phyloP scores from a whole-genome alignment of 2,888 invertebrate genomes.

The Exephanes ischioxanthus region DNA sequence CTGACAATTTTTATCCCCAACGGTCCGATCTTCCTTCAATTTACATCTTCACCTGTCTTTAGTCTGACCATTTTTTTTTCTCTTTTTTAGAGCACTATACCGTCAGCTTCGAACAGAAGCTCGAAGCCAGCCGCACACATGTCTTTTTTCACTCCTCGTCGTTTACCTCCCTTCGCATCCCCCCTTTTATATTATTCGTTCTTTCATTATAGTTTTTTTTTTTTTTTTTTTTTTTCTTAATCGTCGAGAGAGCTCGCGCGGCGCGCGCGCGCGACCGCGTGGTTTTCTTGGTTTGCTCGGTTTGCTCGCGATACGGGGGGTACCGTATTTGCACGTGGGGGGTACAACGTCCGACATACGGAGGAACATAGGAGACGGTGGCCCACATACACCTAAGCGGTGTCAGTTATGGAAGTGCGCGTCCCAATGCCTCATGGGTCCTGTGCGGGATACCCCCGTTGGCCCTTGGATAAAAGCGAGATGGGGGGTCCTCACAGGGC shows the following conservation, averaged over 20 bases:
- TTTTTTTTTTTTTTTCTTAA: slow-evolving; percentile 51
- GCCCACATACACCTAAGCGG: slow-evolving; percentile 77
- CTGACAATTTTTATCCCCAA: background rate
- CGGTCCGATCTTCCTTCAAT: background rate
- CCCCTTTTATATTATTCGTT: slow-evolving; percentile 51
- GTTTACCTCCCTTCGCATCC: slow-evolving; percentile 10
- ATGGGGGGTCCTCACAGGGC: slow-evolving; percentile 81
- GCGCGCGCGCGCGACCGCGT: slow-evolving; percentile 44
- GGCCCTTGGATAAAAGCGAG: slow-evolving; percentile 82
- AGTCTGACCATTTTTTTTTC: background rate
- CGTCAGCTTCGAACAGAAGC: slow-evolving; percentile 20
- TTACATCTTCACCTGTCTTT: background rate
- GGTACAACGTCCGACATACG: slow-evolving; percentile 81
- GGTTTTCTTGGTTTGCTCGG: slow-evolving; percentile 75
- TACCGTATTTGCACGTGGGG: slow-evolving; percentile 79
- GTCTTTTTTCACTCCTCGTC: slow-evolving; percentile 28
- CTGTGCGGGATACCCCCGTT: slow-evolving; percentile 77
- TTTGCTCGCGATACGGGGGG: slow-evolving; percentile 72
- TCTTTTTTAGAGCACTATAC: background rate
- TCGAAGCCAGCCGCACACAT: slow-evolving; percentile 22
- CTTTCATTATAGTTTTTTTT: slow-evolving; percentile 47
- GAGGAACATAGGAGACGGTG: slow-evolving; percentile 71
- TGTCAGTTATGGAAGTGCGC: slow-evolving; percentile 67
- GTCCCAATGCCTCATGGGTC: slow-evolving; percentile 73
- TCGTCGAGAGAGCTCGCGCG: slow-evolving; percentile 54